These are phyloP conservation scores for Rosalia funebris DNA, from an alignment of 2,888 invertebrate genomes.

Conservation along the genomic window DNA sequence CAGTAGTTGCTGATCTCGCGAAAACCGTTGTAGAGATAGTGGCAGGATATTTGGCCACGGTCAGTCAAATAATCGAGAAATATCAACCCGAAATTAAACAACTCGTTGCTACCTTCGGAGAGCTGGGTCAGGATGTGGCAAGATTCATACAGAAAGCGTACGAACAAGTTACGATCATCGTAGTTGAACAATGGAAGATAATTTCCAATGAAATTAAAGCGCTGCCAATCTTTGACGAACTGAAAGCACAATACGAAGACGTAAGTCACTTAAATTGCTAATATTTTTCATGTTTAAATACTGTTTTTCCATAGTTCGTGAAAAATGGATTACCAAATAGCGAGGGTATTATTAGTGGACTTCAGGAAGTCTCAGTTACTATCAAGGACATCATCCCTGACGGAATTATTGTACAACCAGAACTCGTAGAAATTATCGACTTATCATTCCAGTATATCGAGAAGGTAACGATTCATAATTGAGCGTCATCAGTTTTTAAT, in stretches of 20 bases:
- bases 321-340: slow-evolving; percentile 63
- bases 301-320: slow-evolving; percentile 43
- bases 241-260: slow-evolving; percentile 64
- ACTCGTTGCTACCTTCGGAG: slow-evolving; percentile 66
- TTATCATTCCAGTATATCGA: slow-evolving; percentile 71
- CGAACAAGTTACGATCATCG: slow-evolving; percentile 61
- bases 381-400: slow-evolving; percentile 72
- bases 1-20: slow-evolving; percentile 66
- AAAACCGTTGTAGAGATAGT: slow-evolving; percentile 61
- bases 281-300: no score
- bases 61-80: slow-evolving; percentile 70
- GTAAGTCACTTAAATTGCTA: slow-evolving; percentile 43
- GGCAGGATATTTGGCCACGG: slow-evolving; percentile 65
- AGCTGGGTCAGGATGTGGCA: slow-evolving; percentile 65
- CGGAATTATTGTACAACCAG: slow-evolving; percentile 58
- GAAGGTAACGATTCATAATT: slow-evolving; percentile 65
- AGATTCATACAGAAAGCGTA: slow-evolving; percentile 61
- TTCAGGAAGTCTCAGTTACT: slow-evolving; percentile 68
- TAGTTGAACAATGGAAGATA: slow-evolving; percentile 62
- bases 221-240: slow-evolving; percentile 66
- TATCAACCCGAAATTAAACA: slow-evolving; percentile 75
- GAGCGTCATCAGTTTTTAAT: background rate
- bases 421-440: slow-evolving; percentile 71
- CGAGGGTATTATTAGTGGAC: slow-evolving; percentile 67
- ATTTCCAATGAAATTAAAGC: slow-evolving; percentile 67